phyloP scores from a whole-genome alignment of 2,888 invertebrate genomes.

The Lasioglossum oenotherae region DNA sequence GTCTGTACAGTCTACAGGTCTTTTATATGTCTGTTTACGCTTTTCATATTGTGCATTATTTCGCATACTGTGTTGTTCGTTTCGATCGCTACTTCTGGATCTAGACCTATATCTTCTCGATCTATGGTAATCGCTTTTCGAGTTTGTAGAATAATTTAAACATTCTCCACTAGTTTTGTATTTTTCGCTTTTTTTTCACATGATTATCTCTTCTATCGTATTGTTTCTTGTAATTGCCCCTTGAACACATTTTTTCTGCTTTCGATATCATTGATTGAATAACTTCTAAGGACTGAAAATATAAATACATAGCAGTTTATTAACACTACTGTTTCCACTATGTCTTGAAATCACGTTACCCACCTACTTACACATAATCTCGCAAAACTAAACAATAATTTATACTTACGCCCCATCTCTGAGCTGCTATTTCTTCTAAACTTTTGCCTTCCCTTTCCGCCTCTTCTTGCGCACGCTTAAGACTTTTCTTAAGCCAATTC shows the following conservation, averaged over 20 bases:
- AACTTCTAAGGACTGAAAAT: slow-evolving; percentile 85
- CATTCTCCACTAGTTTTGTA: neutral
- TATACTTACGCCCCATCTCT: slow-evolving; percentile 86
- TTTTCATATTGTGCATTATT: slow-evolving; percentile 13
- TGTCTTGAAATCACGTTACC: neutral
- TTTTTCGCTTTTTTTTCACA: neutral
- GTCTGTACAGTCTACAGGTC: slow-evolving; percentile 63
- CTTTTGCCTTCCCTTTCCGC: slow-evolving; percentile 85
- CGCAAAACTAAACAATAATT: neutral
- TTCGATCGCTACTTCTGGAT: slow-evolving; percentile 38
- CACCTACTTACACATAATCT: no score
- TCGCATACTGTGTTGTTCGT: slow-evolving; percentile 3
- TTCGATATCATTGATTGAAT: slow-evolving; percentile 85
- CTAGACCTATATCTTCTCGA: slow-evolving; percentile 16
- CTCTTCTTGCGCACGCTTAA: slow-evolving; percentile 86
- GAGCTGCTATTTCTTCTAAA: slow-evolving; percentile 86
- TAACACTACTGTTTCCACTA: neutral
- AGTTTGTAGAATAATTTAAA: neutral
- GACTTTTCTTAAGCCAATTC: slow-evolving; percentile 86
- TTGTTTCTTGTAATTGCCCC: slow-evolving; percentile 2
- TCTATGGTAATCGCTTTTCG: slow-evolving; percentile 4
- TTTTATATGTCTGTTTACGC: slow-evolving; percentile 67
- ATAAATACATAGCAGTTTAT: slow-evolving; percentile 64
- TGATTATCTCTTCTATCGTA: neutral
- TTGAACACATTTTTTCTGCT: slow-evolving; percentile 82